Conservation (phyloP, 2,797 vertebrate species). For the Serranus cabrilla region DNA sequence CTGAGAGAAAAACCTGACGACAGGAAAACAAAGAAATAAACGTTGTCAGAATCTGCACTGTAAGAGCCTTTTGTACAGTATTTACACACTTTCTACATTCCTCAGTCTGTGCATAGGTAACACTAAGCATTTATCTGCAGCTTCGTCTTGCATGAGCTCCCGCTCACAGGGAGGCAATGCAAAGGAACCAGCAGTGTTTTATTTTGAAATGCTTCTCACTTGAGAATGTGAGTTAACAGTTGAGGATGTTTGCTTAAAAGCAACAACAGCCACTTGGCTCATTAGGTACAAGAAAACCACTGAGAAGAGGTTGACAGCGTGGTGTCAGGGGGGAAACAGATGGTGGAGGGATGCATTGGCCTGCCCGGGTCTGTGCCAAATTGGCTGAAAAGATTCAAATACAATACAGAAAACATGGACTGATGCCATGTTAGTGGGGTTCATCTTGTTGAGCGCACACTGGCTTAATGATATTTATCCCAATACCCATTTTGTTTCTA, state of each 20-base stretch:
- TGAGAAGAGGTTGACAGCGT: conserved; percentile 32
- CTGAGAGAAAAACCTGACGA: conserved; percentile 1
- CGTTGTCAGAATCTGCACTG: background rate
- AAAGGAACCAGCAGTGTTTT: conserved; percentile 23
- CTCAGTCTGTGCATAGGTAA: conserved; percentile 9
- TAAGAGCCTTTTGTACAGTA: conserved; percentile 1
- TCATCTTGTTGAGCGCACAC: too few species aligned
- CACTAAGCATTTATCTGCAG: conserved; percentile 22
- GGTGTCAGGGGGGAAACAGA: conserved; percentile 46
- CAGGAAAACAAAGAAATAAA: conserved; percentile 22
- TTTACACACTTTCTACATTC: conserved; percentile 37
- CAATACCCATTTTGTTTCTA: background rate
- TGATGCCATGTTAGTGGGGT: background rate
- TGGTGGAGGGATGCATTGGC: conserved; percentile 20
- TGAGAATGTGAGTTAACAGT: conserved; percentile 14
- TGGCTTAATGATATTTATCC: background rate
- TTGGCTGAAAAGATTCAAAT: background rate
- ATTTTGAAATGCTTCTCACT: conserved; percentile 28
- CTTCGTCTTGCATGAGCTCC: conserved; percentile 33
- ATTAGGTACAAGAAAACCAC: conserved; percentile 20
- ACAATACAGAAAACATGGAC: background rate
- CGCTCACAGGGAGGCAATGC: conserved; percentile 32
- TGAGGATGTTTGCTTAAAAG: conserved; percentile 42
- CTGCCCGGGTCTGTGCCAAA: background rate
- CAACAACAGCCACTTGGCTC: conserved; percentile 21